These are phyloP conservation scores for Platysteira castanea DNA, from an alignment of 2,113 vertebrate species.

Conservation along the genomic window DNA sequence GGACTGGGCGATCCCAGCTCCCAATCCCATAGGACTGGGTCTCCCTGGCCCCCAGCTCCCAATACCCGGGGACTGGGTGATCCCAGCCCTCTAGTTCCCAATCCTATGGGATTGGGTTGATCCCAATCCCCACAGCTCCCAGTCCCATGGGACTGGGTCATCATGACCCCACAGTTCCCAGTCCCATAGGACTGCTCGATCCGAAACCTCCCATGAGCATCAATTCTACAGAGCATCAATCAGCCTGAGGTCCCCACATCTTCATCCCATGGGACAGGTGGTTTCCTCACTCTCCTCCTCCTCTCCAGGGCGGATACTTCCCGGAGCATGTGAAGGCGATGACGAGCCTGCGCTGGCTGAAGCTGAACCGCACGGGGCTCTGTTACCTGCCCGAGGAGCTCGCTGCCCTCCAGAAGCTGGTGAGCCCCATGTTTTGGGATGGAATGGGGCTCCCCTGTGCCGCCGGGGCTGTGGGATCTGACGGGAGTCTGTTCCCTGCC, in stretches of 20 bases:
- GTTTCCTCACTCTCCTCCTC: neutral
- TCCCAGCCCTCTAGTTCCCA: neutral
- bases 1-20: no score
- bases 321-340: constrained; percentile 94
- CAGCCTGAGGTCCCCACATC: neutral
- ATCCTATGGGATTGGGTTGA: no score
- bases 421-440: constrained; percentile 26
- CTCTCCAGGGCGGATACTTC: constrained; percentile 89
- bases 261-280: neutral
- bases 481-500: neutral
- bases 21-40: no score
- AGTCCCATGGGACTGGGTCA: rapidly evolving
- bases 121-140: neutral
- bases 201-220: neutral
- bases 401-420: constrained; percentile 93
- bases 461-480: rapidly evolving
- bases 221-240: neutral
- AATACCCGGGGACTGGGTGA: neutral
- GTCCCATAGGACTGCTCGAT: rapidly evolving
- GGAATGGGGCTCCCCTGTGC: neutral
- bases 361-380: constrained; percentile 92
- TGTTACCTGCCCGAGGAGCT: constrained; percentile 98
- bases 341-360: constrained; percentile 97
- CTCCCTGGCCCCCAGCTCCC: neutral
- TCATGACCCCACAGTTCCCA: neutral